Base-by-base conservation (phyloP, 2,113 vertebrate genomes). In the Ptychochromis oligacanthus region DNA sequence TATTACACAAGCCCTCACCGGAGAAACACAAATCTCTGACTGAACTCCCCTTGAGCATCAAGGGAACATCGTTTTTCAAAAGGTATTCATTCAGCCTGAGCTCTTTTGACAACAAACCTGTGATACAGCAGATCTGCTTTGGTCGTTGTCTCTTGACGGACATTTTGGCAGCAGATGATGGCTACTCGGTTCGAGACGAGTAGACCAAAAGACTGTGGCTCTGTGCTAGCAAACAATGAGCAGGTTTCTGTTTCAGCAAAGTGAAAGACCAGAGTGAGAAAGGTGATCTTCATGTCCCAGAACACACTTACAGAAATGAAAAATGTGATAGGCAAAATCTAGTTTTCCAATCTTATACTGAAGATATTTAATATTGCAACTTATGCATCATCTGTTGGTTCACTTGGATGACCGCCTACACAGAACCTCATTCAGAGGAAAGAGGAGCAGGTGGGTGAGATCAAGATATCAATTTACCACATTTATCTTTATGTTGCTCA, bases 131-230 rank as follows among this genome's bases (percentile, higher is more conserved):
- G 80, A 81, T 85, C 88, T 88, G 86, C 79, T 93, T 96, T 96
- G 96, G 96, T 97, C 95, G 96, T 94, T 94, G 89, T 88, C 93
- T 85, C 76, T 7, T 89, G 84, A 96, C 92, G 92, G 96, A 96
- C 96, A 85, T 96, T 96, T 96, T 96, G 96, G 96, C 96, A 95
- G 93, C 96, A 95, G 96, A 96, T 96, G 96, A 97, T 95, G 96
- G 95, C 89, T 95, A 87, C 40, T 75, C 81, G 90, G 96, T 95
- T 96, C 84, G 49, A 90, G 92, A 96, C 93, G 91, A 96, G 95
- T 92, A 95, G 95, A 87, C 93, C 91, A 92, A 82, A 89, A 96
- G 95, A 97, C 97, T 95, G 86, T 17, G 95, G 96, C 75, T 95
- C 90, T 94, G 91, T 94, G 96, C 94, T 95, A 60, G 95, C 94